phyloP scores from a whole-genome alignment of 2,797 vertebrate species.

The Monodelphis domestica region DNA sequence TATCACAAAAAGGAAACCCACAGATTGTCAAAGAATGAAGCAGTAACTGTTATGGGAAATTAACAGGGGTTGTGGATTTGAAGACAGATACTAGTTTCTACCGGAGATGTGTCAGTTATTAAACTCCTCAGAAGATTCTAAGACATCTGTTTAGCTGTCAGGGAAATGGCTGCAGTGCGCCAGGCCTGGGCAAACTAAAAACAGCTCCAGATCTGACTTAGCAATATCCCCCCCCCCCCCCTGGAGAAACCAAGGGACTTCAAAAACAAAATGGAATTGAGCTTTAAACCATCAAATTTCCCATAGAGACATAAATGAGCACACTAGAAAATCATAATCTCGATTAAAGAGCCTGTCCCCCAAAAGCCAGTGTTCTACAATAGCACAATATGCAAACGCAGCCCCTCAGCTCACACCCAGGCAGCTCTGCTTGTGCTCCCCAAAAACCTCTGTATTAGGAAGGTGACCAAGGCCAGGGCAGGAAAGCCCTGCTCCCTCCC shows the following conservation, averaged over 20 bases:
- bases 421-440: background rate
- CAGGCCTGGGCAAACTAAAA: background rate
- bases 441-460: background rate
- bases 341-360: background rate
- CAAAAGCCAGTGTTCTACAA: background rate
- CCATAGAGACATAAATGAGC: conserved; percentile 2
- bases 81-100: conserved; percentile 8
- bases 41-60: conserved; percentile 54
- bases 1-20: background rate
- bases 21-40: conserved; percentile 45
- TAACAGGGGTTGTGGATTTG: conserved; percentile 9
- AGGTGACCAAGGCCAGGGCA: background rate
- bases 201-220: background rate
- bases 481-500: background rate
- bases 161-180: background rate
- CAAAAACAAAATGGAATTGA: background rate
- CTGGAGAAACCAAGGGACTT: background rate
- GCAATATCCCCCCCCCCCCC: background rate
- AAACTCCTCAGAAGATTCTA: background rate
- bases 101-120: background rate
- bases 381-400: background rate
- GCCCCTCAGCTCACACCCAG: background rate
- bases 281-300: background rate
- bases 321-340: background rate
- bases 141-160: background rate